A percentile compares a stretch with the other conserved stretches of the same genome.
Conservation (phyloP, 2,113 vertebrate species). For the Cisticola juncidis region DNA sequence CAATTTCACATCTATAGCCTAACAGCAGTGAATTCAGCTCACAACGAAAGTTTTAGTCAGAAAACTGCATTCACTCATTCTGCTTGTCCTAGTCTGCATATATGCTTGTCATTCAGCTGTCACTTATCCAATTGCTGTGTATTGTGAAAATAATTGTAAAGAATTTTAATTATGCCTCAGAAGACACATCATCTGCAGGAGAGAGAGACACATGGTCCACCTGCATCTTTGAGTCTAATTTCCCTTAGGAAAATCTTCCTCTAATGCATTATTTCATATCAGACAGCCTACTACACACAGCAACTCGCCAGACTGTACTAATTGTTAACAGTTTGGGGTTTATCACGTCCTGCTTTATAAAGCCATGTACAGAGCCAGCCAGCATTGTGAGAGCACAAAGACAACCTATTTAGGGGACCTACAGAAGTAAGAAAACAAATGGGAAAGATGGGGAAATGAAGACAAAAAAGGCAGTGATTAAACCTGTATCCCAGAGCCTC, state of each 20-base stretch:
- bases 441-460: neutral
- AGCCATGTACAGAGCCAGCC: neutral
- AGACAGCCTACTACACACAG: constrained; percentile 1
- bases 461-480: neutral
- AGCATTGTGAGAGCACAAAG: neutral
- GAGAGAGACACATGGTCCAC: neutral
- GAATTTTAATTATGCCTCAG: constrained; percentile 48
- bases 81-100: neutral
- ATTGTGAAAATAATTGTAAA: neutral
- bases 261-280: neutral
- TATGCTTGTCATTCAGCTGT: constrained; percentile 37
- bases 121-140: neutral
- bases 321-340: neutral
- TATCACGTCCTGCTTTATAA: neutral
- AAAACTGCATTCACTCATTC: neutral
- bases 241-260: constrained; percentile 62
- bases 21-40: neutral
- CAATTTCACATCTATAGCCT: neutral
- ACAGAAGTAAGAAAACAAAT: neutral
- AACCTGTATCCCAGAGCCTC: neutral
- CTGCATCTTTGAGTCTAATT: constrained; percentile 32
- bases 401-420: neutral
- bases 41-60: neutral
- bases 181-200: constrained; percentile 10
- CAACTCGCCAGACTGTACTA: neutral